Evolutionary conservation across 2,888 invertebrate species (phyloP).

Genomic region (Cephonodes hylas): DNA sequence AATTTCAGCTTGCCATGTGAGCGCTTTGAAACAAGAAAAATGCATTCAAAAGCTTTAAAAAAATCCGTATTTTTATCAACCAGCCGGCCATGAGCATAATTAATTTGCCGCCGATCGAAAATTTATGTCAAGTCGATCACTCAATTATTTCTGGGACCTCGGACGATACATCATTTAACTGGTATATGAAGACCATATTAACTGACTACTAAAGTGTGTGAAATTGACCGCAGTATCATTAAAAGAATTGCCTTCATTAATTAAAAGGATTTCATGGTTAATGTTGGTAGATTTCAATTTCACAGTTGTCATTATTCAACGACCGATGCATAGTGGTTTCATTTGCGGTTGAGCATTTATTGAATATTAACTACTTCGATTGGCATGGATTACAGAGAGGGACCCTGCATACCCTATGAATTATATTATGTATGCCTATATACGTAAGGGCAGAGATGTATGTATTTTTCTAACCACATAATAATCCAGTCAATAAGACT

Average conservation of each 20-base stretch:
- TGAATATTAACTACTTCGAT: neutral
- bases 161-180: neutral
- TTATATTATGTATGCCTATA: no score
- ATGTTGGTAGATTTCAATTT: neutral
- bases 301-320: slow-evolving; percentile 1
- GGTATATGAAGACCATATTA: neutral
- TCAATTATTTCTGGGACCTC: neutral
- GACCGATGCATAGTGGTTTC: neutral
- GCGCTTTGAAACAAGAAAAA: neutral
- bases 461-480: no score
- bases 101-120: neutral
- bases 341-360: neutral
- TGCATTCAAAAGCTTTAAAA: neutral
- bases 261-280: neutral
- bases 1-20: no score
- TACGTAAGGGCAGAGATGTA: no score
- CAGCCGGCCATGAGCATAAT: neutral
- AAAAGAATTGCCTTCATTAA: neutral
- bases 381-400: neutral
- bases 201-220: neutral
- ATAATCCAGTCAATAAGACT: no score
- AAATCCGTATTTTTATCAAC: neutral
- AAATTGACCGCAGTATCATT: neutral
- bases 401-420: neutral
- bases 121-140: neutral